Evolutionary conservation across 2,797 vertebrate species (phyloP), one percentile per base, ranked within the genome.

Genomic region (Falco cherrug): DNA sequence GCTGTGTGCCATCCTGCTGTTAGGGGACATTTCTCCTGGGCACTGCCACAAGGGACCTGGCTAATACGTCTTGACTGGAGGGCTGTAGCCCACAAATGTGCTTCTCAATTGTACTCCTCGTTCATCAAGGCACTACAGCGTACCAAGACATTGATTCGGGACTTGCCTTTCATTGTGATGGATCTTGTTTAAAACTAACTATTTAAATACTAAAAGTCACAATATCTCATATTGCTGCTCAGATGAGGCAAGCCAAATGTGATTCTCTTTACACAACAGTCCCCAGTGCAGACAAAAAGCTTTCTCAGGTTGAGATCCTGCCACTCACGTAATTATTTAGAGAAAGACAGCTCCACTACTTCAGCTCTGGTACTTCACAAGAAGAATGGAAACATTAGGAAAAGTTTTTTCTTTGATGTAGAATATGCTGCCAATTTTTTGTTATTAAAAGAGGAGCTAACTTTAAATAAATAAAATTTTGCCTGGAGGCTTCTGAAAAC

Each of bases 391-490:
- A 97, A 96, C 96, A 97, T 97, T 97, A 97, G 89, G 95, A 97
- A 97, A 98, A 97, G 95, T 97, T 98, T 97, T 94, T 94, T 95
- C 94, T 98, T 97, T 97, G 97, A 97, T 97, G 97, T 98, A 97
- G 96, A 96, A 95, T 97, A 95, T 71, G 88, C 95, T 96, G 93
- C 97, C 96, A 93, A 94, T 96, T 97, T 97, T 97, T 97, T 95
- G 94, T 94, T 97, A 97, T 98, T 98, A 98, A 97, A 98, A 98
- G 97, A 97, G 95, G 97, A 98, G 93, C 97, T 98, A 97, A 98
- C 96, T 97, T 97, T 98, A 98, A 98, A 98, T 98, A 98, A 98
- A 98, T 98, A 98, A 98, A 97, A 98, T 97, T 96, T 97, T 95
- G 97, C 97, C 97, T 96, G 88, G 86, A 97, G 98, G 93, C 98